These are phyloP conservation scores for Congeria kusceri DNA, from an alignment of 2,888 invertebrate genomes.

Conservation along the genomic window DNA sequence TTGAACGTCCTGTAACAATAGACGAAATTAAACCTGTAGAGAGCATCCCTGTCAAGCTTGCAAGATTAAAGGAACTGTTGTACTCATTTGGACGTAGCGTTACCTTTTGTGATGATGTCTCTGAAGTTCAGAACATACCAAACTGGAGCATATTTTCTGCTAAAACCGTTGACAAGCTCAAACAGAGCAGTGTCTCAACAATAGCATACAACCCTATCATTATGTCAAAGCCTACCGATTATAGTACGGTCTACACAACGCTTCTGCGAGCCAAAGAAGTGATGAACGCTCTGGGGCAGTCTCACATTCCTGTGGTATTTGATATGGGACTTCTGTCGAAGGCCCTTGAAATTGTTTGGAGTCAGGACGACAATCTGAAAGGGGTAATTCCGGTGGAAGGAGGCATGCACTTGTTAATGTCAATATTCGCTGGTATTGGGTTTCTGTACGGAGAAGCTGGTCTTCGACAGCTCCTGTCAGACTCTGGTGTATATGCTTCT, in stretches of 20 bases:
- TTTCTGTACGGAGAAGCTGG: conserved; percentile 32
- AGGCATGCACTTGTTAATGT: conserved; percentile 50
- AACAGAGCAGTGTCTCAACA: not conserved
- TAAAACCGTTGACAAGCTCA: not conserved
- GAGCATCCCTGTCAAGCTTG: not conserved
- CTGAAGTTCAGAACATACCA: not conserved
- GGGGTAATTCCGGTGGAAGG: conserved; percentile 35
- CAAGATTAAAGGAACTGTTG: conserved; percentile 6
- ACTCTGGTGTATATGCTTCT: conserved; percentile 41
- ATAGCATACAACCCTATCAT: conserved; percentile 36
- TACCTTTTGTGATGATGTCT: not conserved
- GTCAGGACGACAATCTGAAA: conserved; percentile 9
- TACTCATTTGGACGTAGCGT: not conserved
- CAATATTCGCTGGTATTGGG: conserved; percentile 22
- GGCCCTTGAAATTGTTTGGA: conserved; percentile 41
- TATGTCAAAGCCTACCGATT: conserved; percentile 27
- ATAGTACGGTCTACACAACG: conserved; percentile 29
- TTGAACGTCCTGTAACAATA: not conserved
- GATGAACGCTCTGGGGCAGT: conserved; percentile 30
- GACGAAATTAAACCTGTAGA: conserved; percentile 1
- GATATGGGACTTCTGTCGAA: conserved; percentile 37
- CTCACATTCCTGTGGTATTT: conserved; percentile 21
- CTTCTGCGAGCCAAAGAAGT: conserved; percentile 24
- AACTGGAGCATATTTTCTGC: conserved; percentile 17
- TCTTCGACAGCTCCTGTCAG: conserved; percentile 18